phyloP scores from a whole-genome alignment of 1,140 invertebrate genomes.

The Caenorhabditis remanei region DNA sequence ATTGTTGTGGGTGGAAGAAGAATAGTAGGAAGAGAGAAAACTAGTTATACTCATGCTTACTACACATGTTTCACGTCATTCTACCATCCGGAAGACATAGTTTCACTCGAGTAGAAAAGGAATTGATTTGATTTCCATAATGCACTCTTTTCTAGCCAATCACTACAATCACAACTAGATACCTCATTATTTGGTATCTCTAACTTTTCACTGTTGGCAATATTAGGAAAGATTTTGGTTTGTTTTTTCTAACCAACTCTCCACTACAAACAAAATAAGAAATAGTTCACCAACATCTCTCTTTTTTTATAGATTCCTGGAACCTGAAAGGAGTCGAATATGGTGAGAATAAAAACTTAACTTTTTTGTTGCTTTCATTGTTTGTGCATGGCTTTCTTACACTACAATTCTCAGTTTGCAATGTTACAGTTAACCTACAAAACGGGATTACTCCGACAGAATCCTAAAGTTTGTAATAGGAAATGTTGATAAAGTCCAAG shows the following conservation, averaged over 20 bases:
- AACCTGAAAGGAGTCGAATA: slow-evolving; percentile 49
- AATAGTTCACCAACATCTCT: neutral
- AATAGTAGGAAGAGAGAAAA: neutral
- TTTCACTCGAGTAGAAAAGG: slow-evolving; percentile 15
- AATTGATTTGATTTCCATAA: slow-evolving; percentile 9
- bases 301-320: slow-evolving; percentile 13
- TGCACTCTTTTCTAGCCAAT: neutral
- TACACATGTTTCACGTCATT: neutral
- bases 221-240: neutral
- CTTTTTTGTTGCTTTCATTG: slow-evolving; percentile 8
- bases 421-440: neutral
- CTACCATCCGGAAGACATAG: neutral
- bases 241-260: neutral
- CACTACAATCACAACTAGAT: neutral
- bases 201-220: no score
- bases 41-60: neutral
- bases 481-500: neutral
- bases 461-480: neutral
- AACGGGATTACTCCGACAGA: neutral
- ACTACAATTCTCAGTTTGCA: slow-evolving; percentile 19
- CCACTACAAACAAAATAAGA: no score
- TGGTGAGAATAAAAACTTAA: neutral
- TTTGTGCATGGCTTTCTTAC: slow-evolving; percentile 45
- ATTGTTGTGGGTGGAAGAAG: neutral
- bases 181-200: no score